phyloP scores from a whole-genome alignment of 2,113 vertebrate species.

The Pristiophorus japonicus region DNA sequence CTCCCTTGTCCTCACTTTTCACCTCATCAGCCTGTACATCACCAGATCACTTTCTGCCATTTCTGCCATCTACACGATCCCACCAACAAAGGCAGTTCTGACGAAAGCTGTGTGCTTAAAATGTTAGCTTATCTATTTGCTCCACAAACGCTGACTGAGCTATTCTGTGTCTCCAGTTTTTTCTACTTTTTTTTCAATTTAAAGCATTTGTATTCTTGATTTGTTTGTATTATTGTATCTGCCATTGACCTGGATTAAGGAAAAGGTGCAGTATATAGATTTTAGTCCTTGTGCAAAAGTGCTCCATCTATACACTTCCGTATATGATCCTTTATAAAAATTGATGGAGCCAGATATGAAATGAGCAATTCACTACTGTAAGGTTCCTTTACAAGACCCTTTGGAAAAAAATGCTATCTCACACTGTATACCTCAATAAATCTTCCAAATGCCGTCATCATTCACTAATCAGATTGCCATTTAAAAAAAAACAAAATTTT shows the following conservation, averaged over 20 bases:
- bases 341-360: not conserved
- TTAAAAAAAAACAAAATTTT: no score
- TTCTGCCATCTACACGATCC: no score
- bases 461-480: not conserved
- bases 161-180: not conserved
- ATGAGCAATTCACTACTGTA: not conserved
- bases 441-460: not conserved
- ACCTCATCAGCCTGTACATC: not conserved
- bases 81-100: not conserved
- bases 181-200: not conserved
- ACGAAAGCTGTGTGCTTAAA: not conserved
- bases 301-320: not conserved
- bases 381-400: not conserved
- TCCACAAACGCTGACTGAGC: not conserved
- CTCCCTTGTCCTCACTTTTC: not conserved
- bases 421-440: not conserved
- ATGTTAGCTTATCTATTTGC: not conserved
- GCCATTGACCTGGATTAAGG: not conserved
- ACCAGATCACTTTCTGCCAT: not conserved
- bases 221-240: not conserved
- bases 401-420: not conserved
- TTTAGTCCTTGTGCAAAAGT: not conserved
- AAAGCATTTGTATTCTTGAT: not conserved
- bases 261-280: not conserved
- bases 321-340: not conserved